These are phyloP conservation scores for Sturnira hondurensis DNA, from an alignment of 2,113 vertebrate genomes.

Conservation along the genomic window DNA sequence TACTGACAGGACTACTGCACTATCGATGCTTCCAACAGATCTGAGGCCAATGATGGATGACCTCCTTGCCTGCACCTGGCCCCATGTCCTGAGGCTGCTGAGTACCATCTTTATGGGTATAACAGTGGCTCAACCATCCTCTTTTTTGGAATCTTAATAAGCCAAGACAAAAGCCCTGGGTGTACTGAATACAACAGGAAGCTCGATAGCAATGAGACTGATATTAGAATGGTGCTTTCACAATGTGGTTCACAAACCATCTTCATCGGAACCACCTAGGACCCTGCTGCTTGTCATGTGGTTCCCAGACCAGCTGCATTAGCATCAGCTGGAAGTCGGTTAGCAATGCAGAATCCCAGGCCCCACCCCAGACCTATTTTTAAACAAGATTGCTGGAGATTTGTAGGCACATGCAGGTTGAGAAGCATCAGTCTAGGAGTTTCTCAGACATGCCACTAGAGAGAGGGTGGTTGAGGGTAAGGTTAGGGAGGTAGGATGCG, in stretches of 20 bases:
- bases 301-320: not conserved
- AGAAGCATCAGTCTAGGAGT: not conserved
- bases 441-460: not conserved
- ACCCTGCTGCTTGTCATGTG: not conserved
- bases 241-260: not conserved
- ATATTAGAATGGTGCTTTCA: not conserved
- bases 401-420: not conserved
- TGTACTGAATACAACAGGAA: not conserved
- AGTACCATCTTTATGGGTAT: not conserved
- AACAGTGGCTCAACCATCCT: not conserved
- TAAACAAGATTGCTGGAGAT: not conserved
- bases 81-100: rapidly evolving
- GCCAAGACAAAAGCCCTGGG: not conserved
- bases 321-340: not conserved
- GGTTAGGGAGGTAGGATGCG: not conserved
- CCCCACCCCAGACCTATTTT: not conserved
- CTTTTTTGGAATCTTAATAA: not conserved
- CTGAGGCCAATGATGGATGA: rapidly evolving
- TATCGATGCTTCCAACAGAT: rapidly evolving
- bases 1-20: rapidly evolving
- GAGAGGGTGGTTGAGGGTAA: not conserved
- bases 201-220: not conserved
- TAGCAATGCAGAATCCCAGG: not conserved
- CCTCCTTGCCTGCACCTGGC: rapidly evolving
- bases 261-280: not conserved